Evolutionary conservation across 2,797 vertebrate species (phyloP), one percentile per base, ranked within the genome.

Genomic region (Tenualosa thibaudeaui): DNA sequence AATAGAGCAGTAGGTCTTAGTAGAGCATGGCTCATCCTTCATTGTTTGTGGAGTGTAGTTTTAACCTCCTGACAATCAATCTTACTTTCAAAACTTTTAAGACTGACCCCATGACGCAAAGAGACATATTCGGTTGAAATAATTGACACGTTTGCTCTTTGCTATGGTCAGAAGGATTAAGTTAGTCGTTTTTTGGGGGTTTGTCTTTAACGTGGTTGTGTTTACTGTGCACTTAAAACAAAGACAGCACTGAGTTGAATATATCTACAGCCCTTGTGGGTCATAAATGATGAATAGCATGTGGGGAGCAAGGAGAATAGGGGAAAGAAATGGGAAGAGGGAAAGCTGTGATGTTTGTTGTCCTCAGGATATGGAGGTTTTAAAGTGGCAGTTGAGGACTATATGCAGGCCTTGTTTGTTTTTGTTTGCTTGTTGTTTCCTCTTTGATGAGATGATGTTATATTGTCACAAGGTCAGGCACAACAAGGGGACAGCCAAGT

Each of bases 141-240:
- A 19, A 78, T 37, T 78, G 40, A 78, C 71, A 43, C 15, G 71
- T 78, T 75, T 75, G 68, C 71, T 22, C 40, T 78, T 40, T 78
- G 40, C 43, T 19, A 19, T 22, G 40, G 15, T 5, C 15, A 46
- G 7, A 19, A 46, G 43, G 71, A 46, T 78, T 46, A 78, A 31
- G 71, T 46, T 43, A 78, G 40, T 43, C 17, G 2, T 3, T 49
- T 8, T 49, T 49, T 40, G 13, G 15, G 40, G 68, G 37, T 75
- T 43, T 6, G 6, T 46, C 13, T 46, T 78, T 46, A 78, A 78
- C 17, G 46, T 3, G 19, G 37, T 22, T 12, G 17, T 40, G 12
- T 40, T 68, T 37, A 22, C 37, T 19, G 37, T 78, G 26, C 40
- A 22, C 71, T 78, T 3, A 22, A 43, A 43, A 78, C 0, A 17